Conservation (phyloP, 64 coral and sea anemone genomes). For the Orbicella faveolata region DNA sequence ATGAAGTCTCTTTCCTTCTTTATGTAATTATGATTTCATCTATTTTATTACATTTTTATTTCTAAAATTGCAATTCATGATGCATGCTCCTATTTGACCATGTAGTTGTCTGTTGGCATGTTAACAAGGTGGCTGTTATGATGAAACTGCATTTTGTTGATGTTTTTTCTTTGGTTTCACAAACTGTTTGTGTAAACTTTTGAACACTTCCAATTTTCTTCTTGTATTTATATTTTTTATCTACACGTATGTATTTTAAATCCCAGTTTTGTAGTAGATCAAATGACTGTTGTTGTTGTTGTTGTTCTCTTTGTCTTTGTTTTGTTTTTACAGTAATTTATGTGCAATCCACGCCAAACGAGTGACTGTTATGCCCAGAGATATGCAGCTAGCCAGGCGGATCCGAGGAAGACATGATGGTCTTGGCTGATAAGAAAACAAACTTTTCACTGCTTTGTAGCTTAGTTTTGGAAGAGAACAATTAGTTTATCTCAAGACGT, state of each 20-base stretch:
- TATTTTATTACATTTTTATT: too few species aligned
- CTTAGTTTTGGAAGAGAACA: neutral
- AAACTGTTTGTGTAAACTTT: too few species aligned
- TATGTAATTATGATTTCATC: too few species aligned
- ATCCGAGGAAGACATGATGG: constrained; percentile 78
- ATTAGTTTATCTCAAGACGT: neutral
- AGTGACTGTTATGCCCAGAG: constrained; percentile 84
- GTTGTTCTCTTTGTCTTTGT: neutral
- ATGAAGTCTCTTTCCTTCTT: too few species aligned
- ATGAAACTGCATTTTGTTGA: too few species aligned
- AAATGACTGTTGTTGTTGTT: constrained; percentile 10
- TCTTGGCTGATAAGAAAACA: constrained; percentile 43
- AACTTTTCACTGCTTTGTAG: neutral
- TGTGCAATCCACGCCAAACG: constrained; percentile 87
- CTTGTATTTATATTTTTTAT: too few species aligned
- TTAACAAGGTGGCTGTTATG: too few species aligned
- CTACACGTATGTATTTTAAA: neutral
- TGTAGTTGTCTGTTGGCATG: too few species aligned
- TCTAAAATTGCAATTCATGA: too few species aligned
- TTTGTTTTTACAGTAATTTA: constrained; percentile 56
- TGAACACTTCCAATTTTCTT: too few species aligned
- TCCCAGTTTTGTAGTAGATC: neutral
- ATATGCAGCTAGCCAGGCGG: constrained; percentile 83
- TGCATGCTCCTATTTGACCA: too few species aligned
- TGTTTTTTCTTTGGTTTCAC: too few species aligned